Evolutionary conservation across 2,797 vertebrate species (phyloP).

Genomic region (Leuciscus waleckii): DNA sequence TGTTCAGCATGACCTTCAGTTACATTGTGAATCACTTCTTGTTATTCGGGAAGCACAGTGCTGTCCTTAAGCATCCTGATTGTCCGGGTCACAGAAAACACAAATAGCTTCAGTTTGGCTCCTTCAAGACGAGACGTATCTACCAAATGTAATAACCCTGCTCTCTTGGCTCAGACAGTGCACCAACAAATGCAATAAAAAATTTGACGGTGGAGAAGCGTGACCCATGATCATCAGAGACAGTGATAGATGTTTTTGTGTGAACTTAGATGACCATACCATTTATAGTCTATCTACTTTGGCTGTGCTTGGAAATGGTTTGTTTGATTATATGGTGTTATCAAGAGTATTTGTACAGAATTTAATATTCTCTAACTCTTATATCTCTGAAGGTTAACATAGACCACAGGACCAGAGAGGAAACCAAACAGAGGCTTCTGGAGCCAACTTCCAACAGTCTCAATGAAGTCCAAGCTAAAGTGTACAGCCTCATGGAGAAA

Average conservation of each 20-base stretch:
- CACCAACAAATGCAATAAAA: background rate
- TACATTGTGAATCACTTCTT: background rate
- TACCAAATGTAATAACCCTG: constrained; percentile 9
- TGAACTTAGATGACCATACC: background rate
- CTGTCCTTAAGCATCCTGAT: background rate
- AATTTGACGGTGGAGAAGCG: background rate
- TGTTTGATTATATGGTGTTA: background rate
- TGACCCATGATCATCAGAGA: background rate
- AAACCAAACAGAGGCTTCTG: constrained; percentile 87
- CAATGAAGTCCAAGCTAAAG: constrained; percentile 90
- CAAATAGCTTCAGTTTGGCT: constrained; percentile 18
- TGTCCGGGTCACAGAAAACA: constrained; percentile 14
- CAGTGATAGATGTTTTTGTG: background rate
- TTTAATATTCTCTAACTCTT: background rate
- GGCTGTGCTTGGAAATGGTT: background rate
- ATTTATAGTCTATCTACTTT: background rate
- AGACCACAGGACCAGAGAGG: constrained; percentile 92
- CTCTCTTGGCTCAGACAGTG: background rate
- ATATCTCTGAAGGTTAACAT: constrained; percentile 86
- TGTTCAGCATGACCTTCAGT: constrained; percentile 35
- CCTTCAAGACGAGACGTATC: background rate
- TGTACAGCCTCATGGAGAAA: constrained; percentile 97
- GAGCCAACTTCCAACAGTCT: constrained; percentile 90
- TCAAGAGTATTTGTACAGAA: background rate
- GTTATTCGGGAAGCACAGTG: constrained; percentile 1